Percentiles rank a stretch among this genome's conserved stretches.
Evolutionary conservation across 2,797 vertebrate species (phyloP).

Genomic region (Chelidonichthys spinosus): DNA sequence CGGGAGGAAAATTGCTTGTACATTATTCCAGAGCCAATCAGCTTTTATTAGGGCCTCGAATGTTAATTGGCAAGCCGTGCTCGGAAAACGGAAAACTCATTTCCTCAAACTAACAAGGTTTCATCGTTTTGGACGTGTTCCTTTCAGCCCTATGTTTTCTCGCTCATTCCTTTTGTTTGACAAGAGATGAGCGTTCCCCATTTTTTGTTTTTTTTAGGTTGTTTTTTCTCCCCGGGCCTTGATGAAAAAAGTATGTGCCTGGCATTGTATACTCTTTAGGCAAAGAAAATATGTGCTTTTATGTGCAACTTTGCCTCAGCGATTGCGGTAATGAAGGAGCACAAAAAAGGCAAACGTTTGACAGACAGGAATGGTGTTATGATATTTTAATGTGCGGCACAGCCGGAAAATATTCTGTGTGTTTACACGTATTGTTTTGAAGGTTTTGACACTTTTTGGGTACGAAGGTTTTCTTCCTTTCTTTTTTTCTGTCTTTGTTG

Average conservation of each 20-base stretch:
- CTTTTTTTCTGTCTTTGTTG: slow-evolving; percentile 1
- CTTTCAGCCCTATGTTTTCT: slow-evolving; percentile 59
- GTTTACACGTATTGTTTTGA: slow-evolving; percentile 64
- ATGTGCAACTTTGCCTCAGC: slow-evolving; percentile 41
- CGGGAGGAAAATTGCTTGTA: slow-evolving; percentile 51
- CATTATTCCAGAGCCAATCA: slow-evolving; percentile 71
- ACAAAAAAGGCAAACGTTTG: slow-evolving; percentile 50
- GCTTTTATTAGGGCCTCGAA: slow-evolving; percentile 69
- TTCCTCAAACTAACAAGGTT: slow-evolving; percentile 63
- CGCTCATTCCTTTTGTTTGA: slow-evolving; percentile 68
- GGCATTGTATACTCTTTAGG: slow-evolving; percentile 59
- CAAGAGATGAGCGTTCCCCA: slow-evolving; percentile 57
- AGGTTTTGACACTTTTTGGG: slow-evolving; percentile 54
- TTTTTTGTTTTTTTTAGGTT: background rate
- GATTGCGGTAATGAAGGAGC: slow-evolving; percentile 28
- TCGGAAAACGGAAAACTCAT: slow-evolving; percentile 67
- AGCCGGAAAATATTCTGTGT: slow-evolving; percentile 47
- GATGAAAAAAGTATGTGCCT: slow-evolving; percentile 71
- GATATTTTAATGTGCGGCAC: slow-evolving; percentile 61
- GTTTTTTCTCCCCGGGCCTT: slow-evolving; percentile 38
- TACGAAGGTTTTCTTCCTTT: background rate
- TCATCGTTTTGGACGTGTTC: slow-evolving; percentile 70
- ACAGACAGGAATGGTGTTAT: slow-evolving; percentile 54
- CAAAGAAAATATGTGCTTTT: slow-evolving; percentile 55
- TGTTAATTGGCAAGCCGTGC: slow-evolving; percentile 67